phyloP scores from a whole-genome alignment of 2,888 invertebrate genomes.

The Coenonympha glycerion region DNA sequence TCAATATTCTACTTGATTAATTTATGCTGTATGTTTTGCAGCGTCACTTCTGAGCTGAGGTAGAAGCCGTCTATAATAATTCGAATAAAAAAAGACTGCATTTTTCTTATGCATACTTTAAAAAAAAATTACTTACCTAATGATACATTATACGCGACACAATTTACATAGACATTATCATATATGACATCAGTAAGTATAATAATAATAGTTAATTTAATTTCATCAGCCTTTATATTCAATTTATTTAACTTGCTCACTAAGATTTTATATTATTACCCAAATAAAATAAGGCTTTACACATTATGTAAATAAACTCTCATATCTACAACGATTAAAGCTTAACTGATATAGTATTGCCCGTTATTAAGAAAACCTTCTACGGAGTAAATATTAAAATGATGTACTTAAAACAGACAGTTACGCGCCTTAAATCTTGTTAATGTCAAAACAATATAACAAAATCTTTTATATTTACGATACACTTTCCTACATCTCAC shows the following conservation, averaged over 20 bases:
- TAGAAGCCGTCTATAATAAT: no score
- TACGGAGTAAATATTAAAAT: neutral
- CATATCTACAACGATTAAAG: neutral
- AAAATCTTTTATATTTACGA: constrained; percentile 31
- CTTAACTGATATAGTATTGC: neutral
- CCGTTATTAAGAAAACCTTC: neutral
- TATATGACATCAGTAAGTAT: neutral
- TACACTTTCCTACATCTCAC: constrained; percentile 28
- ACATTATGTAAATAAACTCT: neutral
- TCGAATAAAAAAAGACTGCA: no score
- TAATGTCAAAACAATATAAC: constrained; percentile 21
- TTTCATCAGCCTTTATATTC: neutral
- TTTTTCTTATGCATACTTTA: no score
- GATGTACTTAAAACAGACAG: constrained; percentile 17
- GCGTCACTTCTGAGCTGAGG: no score
- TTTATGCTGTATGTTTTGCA: no score
- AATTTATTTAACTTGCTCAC: neutral
- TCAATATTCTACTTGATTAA: no score
- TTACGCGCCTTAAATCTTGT: constrained; percentile 17
- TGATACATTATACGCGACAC: neutral
- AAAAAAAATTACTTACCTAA: no score
- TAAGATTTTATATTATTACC: neutral
- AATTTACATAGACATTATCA: neutral
- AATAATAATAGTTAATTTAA: neutral
- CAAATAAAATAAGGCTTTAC: neutral